Base-by-base conservation (phyloP, 2,888 invertebrate genomes). In the Loripinus fragilis region DNA sequence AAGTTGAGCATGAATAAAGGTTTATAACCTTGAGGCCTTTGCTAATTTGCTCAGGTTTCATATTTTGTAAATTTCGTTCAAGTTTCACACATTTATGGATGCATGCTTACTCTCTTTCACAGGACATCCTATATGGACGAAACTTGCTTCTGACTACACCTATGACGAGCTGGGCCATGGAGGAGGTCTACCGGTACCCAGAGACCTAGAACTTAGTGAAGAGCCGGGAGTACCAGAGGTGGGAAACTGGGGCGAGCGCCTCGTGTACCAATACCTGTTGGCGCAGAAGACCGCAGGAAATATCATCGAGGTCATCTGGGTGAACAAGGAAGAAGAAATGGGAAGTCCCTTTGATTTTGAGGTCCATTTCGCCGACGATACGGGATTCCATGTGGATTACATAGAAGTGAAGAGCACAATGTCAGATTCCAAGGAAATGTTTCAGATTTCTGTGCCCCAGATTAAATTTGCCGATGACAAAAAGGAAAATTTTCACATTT, bases 261-360 rank as follows among this genome's bases (percentile, higher is more conserved):
- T 92, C 7, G 92, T 93, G 17, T 85, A 87, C 41, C 81, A 90
- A 48, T 92, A 91, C 75, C 85, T 93, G 7, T 73, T 85, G 30
- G 78, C 85, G 52, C 88, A 89, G 84, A 85, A 86, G 70, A 80
- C 79, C 0, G 38, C 70, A 0, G 80, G 88, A 42, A 81, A 81
- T 25, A 89, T 91, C 2, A 28, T 80, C 15, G 85, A 85, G 38
- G 87, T 91, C 12, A 71, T 70, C 12, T 92, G 92, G 92, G 76
- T 83, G 41, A 92, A 92, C 68, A 78, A 88, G 23, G 76, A 80
- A 0, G 71, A 76, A 0, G 91, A 92, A 64, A 82, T 86, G 0
- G 90, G 89, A 7, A 66, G 78, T 12, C 92, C 93, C 0, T 93
- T 89, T 73, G 93, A 93, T 76, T 89, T 92, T 78, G 87, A 90